Evolutionary conservation across 2,888 invertebrate species (phyloP), one percentile per base, ranked within the genome.

Genomic region (Heliconius charithonia): DNA sequence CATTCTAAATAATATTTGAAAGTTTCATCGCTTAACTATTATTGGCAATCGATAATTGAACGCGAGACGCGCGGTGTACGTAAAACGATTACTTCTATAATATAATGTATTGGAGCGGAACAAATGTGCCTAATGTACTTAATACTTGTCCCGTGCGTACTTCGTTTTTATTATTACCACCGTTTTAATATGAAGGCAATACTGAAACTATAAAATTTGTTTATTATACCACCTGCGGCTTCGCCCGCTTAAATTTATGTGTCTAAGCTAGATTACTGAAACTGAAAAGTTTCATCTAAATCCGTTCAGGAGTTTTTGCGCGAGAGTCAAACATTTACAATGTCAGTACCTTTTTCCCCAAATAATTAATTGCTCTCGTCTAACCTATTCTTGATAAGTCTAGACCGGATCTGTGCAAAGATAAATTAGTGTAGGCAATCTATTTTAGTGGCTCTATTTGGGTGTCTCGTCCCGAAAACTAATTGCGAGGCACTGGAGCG

Each of bases 361-460:
- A 41, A 62, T 74, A 27, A 63, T 45, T 74, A 62, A 73, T 73
- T 22, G n/a, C 6, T 45, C 2, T 22, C n/a, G 51, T 25, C 25
- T 71, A 59, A 32, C 76, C 70, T 66, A n/a, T 51, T 77, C 32
- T 67, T 62, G 27, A 73, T 41, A 77, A 27, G 78, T 78, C 78
- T 78, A 78, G 78, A 74, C 73, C 73, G 78, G 67, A 74, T 67
- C 65, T 74, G 29, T 65, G 67, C 74, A 45, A 59, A 69, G 62
- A 78, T 78, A 67, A 78, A 78, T 78, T 73, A 74, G 66, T 66
- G 67, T 73, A 73, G 63, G 63, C 65, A 45, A 37, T 74, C 63
- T 74, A 74, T 74, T 74, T 63, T 22, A 63, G 63, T 25, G 73
- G 74, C 27, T 74, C 22, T 63, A 41, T 72, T 59, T 63, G 63